Base-by-base conservation (phyloP, 1,140 invertebrate genomes). In the Drosophila funebris region DNA sequence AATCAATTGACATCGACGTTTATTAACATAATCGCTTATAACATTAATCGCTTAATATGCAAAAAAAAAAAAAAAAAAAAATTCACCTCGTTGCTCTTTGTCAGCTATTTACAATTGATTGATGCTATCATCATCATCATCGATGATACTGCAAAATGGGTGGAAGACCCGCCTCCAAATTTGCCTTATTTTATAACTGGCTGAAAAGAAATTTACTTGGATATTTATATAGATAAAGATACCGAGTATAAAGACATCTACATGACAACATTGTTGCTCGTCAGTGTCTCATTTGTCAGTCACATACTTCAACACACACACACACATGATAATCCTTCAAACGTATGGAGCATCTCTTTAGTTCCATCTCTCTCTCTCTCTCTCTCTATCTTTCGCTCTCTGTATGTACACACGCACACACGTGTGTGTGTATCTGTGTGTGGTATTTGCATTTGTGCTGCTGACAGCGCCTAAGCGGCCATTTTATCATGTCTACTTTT, bases 401-500 rank as follows among this genome's bases (percentile, higher is more conserved):
- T 68, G 33, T 33, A 27, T 31, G 44, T 53, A n/a, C n/a, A n/a
- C n/a, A n/a, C n/a, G n/a, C n/a, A n/a, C n/a, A n/a, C n/a, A n/a
- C n/a, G 72, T 52, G 5, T 62, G 53, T 60, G 39, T 57, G n/a
- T 75, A 24, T 68, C 43, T 76, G 58, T 71, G 54, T 37, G 61
- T 53, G 53, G 29, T 70, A 74, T 74, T 74, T 74, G 60, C 58
- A 63, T 75, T 64, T 60, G 68, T 46, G 67, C 41, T 68, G 75
- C 57, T 83, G 76, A 83, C 76, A 80, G 76, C 52, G 80, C 76
- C 81, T 85, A 85, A 82, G 81, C 81, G 78, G 78, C 66, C 78
- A 85, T 85, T 85, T 87, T 81, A 87, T 85, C 81, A 87, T 78
- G 82, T 87, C 81, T 82, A 72, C 78, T 80, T 81, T 87, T 64